These are phyloP conservation scores for Anabas testudineus DNA, from an alignment of 2,797 vertebrate genomes.

Conservation along the genomic window DNA sequence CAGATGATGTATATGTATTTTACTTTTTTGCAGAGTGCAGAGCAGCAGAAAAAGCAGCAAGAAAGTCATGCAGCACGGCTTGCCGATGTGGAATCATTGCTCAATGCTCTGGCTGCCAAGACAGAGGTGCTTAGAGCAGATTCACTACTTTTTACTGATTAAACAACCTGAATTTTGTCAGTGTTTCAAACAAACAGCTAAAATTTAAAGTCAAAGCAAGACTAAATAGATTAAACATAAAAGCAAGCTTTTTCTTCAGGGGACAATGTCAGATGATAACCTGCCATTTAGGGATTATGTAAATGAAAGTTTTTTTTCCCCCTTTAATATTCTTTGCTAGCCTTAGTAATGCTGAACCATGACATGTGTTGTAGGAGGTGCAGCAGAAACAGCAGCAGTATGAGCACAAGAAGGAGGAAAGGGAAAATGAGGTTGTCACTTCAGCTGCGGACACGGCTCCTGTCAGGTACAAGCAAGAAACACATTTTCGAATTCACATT, in stretches of 20 bases:
- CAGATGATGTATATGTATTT: background rate
- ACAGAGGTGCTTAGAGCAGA: conserved; percentile 87
- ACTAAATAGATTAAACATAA: background rate
- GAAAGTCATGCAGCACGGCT: conserved; percentile 83
- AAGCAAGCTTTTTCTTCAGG: background rate
- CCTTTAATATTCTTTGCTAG: background rate
- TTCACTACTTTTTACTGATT: background rate
- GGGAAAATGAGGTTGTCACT: conserved; percentile 59
- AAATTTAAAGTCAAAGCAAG: background rate
- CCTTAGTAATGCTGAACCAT: background rate
- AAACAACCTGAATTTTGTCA: conserved; percentile 1
- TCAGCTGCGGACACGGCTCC: conserved; percentile 60
- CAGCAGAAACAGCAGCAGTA: conserved; percentile 82
- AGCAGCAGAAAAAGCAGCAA: conserved; percentile 76
- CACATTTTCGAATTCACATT: background rate
- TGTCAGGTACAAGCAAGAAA: conserved; percentile 80
- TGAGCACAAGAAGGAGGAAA: conserved; percentile 77
- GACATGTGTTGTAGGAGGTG: conserved; percentile 79
- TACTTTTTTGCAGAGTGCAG: conserved; percentile 67
- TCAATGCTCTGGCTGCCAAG: conserved; percentile 83
- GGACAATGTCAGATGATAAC: background rate
- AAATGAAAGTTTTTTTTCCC: background rate
- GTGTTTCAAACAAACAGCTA: background rate
- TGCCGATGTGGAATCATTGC: conserved; percentile 80
- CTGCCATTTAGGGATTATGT: background rate